Evolutionary conservation across 2,888 invertebrate genomes (phyloP).

Genomic region (Metallyticus violacea): DNA sequence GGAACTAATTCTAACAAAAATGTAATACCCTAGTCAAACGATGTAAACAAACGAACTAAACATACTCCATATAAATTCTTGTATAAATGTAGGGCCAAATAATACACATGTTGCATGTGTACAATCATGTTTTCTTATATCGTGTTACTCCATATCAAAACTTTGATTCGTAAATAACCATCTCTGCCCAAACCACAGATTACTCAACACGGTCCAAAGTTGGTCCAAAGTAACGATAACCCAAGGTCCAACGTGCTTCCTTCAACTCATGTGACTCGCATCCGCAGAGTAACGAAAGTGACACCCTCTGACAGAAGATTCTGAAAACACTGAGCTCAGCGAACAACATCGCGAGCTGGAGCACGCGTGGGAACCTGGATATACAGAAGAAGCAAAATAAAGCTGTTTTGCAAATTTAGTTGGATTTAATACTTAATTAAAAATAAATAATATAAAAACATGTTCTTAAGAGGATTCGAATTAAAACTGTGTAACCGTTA

Average conservation of each 20-base stretch:
- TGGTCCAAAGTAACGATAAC: too few species aligned
- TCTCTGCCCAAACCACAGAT: neutral
- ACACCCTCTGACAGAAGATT: neutral
- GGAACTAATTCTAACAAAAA: neutral
- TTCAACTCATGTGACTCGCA: neutral
- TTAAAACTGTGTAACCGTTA: too few species aligned
- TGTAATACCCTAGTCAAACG: neutral
- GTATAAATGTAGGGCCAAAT: neutral
- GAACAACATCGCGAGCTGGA: neutral
- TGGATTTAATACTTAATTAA: too few species aligned
- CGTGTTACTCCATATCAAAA: neutral
- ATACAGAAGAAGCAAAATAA: too few species aligned
- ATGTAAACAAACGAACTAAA: neutral
- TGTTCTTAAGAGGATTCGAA: too few species aligned
- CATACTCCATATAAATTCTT: neutral
- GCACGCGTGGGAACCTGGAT: too few species aligned
- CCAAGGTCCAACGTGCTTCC: too few species aligned
- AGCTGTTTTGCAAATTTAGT: too few species aligned
- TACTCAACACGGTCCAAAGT: too few species aligned
- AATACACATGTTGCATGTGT: neutral
- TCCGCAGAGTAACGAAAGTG: neutral
- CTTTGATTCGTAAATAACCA: neutral
- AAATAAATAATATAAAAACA: too few species aligned
- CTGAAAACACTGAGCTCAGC: neutral
- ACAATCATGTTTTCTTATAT: neutral